phyloP scores from a whole-genome alignment of 1,140 invertebrate species.

The Drosophila pachea region DNA sequence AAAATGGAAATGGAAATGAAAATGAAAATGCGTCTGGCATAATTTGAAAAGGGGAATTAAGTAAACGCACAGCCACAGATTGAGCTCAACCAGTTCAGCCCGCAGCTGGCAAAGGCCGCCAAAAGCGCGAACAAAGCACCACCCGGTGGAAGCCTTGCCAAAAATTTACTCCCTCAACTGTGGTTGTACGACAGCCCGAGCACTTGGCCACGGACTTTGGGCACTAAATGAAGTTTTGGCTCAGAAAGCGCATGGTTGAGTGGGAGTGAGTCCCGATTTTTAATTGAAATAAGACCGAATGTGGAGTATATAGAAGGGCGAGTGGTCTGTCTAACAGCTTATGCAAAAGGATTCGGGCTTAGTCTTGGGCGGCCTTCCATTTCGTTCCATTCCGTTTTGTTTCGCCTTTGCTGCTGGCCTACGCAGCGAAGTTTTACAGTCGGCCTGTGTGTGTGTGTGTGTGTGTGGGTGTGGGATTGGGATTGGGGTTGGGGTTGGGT shows the following conservation, averaged over 20 bases:
- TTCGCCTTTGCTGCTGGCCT: constrained; percentile 3
- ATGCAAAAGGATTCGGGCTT: constrained; percentile 33
- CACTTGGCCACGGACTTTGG: too few species aligned
- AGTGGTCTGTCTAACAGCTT: constrained; percentile 28
- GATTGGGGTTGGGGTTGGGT: background rate
- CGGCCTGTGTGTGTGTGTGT: too few species aligned
- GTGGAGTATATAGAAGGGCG: constrained; percentile 12
- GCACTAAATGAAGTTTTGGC: background rate
- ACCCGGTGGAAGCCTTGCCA: too few species aligned
- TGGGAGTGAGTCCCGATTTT: constrained; percentile 19
- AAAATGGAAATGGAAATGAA: constrained; percentile 14
- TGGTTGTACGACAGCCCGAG: too few species aligned
- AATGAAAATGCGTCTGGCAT: constrained; percentile 23
- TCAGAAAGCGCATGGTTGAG: background rate
- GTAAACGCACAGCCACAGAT: constrained; percentile 24
- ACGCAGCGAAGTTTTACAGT: background rate
- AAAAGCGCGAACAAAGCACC: background rate
- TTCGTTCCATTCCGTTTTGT: background rate
- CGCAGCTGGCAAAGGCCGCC: background rate
- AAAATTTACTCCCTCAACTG: too few species aligned
- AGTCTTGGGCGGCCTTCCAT: background rate
- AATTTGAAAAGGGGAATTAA: constrained; percentile 23
- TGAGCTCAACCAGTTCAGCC: constrained; percentile 5
- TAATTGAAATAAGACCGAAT: constrained; percentile 34
- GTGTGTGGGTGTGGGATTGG: too few species aligned